phyloP scores from a whole-genome alignment of 2,888 invertebrate genomes.

The Antheraea assamensis region DNA sequence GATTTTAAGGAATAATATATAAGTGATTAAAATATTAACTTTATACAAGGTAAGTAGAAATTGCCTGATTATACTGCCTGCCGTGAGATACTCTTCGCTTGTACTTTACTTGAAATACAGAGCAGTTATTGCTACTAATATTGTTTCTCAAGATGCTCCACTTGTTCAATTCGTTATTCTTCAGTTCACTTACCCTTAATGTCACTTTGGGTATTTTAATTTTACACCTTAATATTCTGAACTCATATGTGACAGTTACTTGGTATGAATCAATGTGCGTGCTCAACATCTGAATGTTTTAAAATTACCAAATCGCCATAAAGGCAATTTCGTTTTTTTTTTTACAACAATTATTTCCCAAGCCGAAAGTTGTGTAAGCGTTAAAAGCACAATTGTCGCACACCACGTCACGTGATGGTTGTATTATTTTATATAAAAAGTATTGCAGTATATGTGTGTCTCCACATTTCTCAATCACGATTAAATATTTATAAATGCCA shows the following conservation, averaged over 20 bases:
- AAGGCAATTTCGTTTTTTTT: not conserved
- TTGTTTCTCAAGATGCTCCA: not conserved
- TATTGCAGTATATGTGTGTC: too few species aligned
- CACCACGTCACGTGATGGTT: not conserved
- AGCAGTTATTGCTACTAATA: not conserved
- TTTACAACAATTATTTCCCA: constrained; percentile 8
- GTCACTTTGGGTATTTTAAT: not conserved
- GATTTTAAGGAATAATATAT: too few species aligned
- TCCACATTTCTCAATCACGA: not conserved
- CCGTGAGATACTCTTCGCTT: too few species aligned
- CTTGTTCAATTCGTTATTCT: too few species aligned
- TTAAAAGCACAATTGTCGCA: not conserved
- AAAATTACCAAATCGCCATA: not conserved
- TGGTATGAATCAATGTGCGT: not conserved
- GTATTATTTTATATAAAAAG: not conserved
- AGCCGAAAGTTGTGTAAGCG: not conserved
- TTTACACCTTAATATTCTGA: not conserved
- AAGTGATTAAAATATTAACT: too few species aligned
- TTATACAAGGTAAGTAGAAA: too few species aligned
- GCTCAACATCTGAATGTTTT: not conserved
- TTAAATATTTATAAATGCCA: too few species aligned
- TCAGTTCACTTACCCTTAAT: too few species aligned
- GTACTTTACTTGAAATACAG: not conserved
- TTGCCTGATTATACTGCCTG: too few species aligned
- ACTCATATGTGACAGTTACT: not conserved